Base-by-base conservation (phyloP, 2,888 invertebrate species). In the Pomacea canaliculata region DNA sequence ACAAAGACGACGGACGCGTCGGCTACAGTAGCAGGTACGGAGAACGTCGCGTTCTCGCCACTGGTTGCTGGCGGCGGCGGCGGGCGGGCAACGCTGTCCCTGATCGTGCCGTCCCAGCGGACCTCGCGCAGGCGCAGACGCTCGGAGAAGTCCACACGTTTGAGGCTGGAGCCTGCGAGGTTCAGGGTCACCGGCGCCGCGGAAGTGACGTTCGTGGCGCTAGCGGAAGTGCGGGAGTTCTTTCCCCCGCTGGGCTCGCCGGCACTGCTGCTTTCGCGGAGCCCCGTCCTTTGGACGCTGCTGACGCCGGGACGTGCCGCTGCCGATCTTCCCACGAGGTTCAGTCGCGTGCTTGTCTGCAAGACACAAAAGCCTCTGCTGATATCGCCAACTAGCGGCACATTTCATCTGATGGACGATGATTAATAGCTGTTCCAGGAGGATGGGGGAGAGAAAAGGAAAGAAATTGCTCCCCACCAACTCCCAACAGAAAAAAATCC, bases 71-170 rank as follows among this genome's bases (percentile, higher is more conserved):
- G 51, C 9, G 51, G 9, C 51, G 51, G 49, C 49, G 56, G 59
- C 27, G 65, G 74, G 51, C 70, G 76, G 48, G 78, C 73, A 37
- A 80, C 76, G 49, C 79, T 79, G 76, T 82, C 82, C 27, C 78
- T 76, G 73, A 79, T 83, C 1, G 83, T 81, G 13, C 83, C 82
- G 72, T 85, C 84, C 70, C 80, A 77, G 68, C 82, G 81, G 12
- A 83, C 81, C 73, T 84, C 82, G 37, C 83, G 76, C 48, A 81
- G 63, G 59, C 79, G 80, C 65, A 79, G 78, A 16, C 79, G 77
- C 23, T 80, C 74, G 48, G 77, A 76, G 70, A 84, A 84, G 65
- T 83, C 84, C 10, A 84, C 84, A 13, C 82, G 79, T 69, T 81
- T 83, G 3, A 82, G 80, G 72, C 81, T 79, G 63, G 65, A 1